These are phyloP conservation scores for Riparia riparia DNA, from an alignment of 2,113 vertebrate genomes.

Conservation along the genomic window DNA sequence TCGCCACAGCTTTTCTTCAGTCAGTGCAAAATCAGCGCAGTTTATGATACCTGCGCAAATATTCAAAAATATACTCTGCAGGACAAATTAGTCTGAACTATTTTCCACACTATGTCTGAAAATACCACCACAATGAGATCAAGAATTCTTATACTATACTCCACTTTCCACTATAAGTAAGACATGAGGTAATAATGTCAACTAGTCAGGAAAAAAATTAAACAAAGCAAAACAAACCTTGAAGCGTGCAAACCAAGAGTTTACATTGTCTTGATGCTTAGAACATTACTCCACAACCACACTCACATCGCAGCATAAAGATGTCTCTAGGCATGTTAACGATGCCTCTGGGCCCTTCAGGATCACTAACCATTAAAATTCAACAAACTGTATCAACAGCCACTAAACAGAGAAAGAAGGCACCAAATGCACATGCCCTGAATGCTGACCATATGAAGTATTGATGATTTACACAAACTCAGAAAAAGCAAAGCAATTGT, in stretches of 20 bases:
- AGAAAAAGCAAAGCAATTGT: neutral
- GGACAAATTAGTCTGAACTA: neutral
- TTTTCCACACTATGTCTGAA: neutral
- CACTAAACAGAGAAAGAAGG: neutral
- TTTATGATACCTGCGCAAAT: neutral
- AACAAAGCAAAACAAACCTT: neutral
- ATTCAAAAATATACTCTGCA: neutral
- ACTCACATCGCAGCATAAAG: neutral
- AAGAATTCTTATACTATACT: neutral
- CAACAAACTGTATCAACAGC: neutral
- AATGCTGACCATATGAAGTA: neutral
- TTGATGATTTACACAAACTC: neutral
- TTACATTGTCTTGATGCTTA: neutral
- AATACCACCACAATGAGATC: neutral
- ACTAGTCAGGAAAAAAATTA: neutral
- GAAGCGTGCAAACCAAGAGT: neutral
- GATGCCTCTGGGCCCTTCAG: neutral
- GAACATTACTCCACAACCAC: neutral
- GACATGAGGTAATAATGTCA: rapidly evolving
- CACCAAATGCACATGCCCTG: rapidly evolving
- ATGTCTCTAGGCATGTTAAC: neutral
- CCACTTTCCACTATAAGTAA: neutral
- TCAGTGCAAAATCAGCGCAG: neutral
- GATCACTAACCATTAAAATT: neutral
- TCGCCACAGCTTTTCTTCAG: neutral